phyloP scores from a whole-genome alignment of 2,113 vertebrate species.

The Chaenogobius annularis region DNA sequence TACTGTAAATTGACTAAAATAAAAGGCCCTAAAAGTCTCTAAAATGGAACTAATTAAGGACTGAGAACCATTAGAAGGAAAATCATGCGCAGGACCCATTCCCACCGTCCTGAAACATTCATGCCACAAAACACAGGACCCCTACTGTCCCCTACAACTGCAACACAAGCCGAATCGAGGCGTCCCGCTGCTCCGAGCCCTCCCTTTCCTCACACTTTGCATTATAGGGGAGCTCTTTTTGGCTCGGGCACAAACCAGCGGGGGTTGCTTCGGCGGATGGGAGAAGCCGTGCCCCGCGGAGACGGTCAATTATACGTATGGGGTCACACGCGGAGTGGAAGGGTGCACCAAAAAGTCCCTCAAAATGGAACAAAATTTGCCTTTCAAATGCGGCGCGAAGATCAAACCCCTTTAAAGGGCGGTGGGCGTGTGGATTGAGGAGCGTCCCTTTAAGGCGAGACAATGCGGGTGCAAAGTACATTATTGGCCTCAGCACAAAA shows the following conservation, averaged over 20 bases:
- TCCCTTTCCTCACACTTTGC: constrained; percentile 57
- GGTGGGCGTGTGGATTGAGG: constrained; percentile 13
- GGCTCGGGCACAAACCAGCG: constrained; percentile 24
- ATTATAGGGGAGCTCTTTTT: constrained; percentile 40
- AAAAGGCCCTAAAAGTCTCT: too few relatives aligned
- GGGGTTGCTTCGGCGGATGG: constrained; percentile 53
- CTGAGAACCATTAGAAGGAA: background rate
- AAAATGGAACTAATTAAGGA: too few relatives aligned
- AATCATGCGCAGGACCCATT: background rate
- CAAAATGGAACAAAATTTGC: constrained; percentile 60
- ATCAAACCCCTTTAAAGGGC: constrained; percentile 43
- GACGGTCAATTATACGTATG: constrained; percentile 56
- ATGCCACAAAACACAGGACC: constrained; percentile 25
- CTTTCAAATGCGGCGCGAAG: constrained; percentile 60
- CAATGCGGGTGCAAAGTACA: too few relatives aligned
- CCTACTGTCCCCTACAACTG: constrained; percentile 54
- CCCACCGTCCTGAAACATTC: background rate
- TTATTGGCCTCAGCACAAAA: too few relatives aligned
- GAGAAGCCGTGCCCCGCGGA: constrained; percentile 57
- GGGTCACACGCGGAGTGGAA: constrained; percentile 60
- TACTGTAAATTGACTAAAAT: too few relatives aligned
- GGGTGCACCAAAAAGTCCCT: constrained; percentile 40
- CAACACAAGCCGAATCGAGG: constrained; percentile 55
- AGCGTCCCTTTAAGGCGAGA: constrained; percentile 1
- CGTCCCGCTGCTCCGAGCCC: constrained; percentile 54